Evolutionary conservation across 2,797 vertebrate genomes (phyloP).

Genomic region (Caiman crocodilus): DNA sequence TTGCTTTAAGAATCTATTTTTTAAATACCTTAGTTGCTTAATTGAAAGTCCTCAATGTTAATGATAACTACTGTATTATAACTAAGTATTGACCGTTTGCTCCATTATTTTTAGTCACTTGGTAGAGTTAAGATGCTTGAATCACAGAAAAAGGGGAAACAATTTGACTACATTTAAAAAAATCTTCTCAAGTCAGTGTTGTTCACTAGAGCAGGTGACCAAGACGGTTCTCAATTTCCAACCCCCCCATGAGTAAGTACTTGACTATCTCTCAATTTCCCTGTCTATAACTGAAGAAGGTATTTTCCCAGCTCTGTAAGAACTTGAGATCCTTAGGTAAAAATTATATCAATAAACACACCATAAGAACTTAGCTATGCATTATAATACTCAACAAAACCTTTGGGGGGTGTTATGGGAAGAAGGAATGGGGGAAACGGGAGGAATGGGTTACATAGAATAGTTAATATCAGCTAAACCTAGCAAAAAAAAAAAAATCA

Average conservation of each 20-base stretch:
- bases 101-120: neutral
- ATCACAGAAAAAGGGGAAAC: neutral
- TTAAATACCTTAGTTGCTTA: neutral
- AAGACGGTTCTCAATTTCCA: slow-evolving; percentile 46
- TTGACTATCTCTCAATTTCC: neutral
- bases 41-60: slow-evolving; percentile 14
- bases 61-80: slow-evolving; percentile 30
- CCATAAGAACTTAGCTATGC: slow-evolving; percentile 17
- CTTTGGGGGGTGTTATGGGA: neutral
- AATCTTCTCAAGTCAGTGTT: slow-evolving; percentile 51
- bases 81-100: neutral
- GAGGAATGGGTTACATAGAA: neutral
- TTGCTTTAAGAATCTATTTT: slow-evolving; percentile 25
- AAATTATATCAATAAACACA: slow-evolving; percentile 44
- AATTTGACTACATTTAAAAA: too few relatives aligned
- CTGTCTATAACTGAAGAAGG: slow-evolving; percentile 28
- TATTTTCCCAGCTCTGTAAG: slow-evolving; percentile 50
- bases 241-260: slow-evolving; percentile 34
- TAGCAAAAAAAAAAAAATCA: neutral
- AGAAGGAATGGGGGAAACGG: neutral
- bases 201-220: slow-evolving; percentile 36
- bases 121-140: slow-evolving; percentile 37
- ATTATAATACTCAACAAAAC: slow-evolving; percentile 26
- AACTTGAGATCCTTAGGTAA: slow-evolving; percentile 15
- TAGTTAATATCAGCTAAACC: neutral